Base-by-base conservation (phyloP, 2,113 vertebrate genomes). In the Rhinogobius similis region DNA sequence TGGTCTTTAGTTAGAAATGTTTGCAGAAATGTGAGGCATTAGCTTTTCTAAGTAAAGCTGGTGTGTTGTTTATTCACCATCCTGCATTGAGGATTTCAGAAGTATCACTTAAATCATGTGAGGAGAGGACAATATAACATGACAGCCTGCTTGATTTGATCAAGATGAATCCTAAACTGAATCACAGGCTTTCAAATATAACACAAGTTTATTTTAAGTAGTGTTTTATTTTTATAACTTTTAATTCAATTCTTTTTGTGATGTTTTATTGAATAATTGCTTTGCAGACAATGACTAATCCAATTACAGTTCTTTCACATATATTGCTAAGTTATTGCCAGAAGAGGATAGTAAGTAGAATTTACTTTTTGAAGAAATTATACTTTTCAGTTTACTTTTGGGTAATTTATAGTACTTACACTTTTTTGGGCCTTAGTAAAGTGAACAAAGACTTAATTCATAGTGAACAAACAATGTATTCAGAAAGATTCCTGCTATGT, bases 81-180 rank as follows among this genome's bases (percentile, higher is more conserved):
- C 20, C 58, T 36, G 29, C 20, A 20, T 13, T 59, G 14, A 59
- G 27, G 21, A 9, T 26, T 12, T 53, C 9, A n/a, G n/a, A n/a
- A 1, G 16, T 29, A 8, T 27, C 16, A 24, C 56, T 61, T 61
- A 12, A 36, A 61, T 61, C 27, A 36, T 26, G 14, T 2, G 18
- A 29, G 27, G 29, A 4, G 2, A n/a, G 3, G 13, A 20, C 2
- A n/a, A n/a, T n/a, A n/a, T n/a, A 21, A 32, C 32, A 32, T 32
- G 56, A 27, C 56, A 3, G 56, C 27, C 14, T 10, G 16, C 1
- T n/a, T 58, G 48, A 48, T 8, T 48, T 41, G 55, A 27, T 26
- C 13, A 18, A 29, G 24, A 58, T 62, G 39, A 74, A 62, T 66
- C 41, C 29, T 26, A 46, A 73, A 29, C 32, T 36, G 18, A 63